These are phyloP conservation scores for Apamea crenata DNA, from an alignment of 2,888 invertebrate species.

Conservation along the genomic window DNA sequence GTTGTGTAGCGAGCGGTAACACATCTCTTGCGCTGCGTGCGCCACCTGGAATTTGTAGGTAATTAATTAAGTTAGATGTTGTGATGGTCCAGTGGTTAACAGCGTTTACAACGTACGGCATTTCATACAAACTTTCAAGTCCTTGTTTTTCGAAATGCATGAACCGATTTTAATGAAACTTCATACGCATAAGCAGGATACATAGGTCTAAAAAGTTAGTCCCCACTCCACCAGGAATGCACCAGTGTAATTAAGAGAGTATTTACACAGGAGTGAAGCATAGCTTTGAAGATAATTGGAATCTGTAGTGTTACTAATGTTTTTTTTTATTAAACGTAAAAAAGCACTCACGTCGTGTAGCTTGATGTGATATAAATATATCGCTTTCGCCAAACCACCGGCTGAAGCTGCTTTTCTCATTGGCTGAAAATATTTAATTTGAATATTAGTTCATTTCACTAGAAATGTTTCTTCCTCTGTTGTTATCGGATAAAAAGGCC, in stretches of 20 bases:
- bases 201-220: no score
- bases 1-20: conserved; percentile 82
- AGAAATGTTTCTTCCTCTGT: background rate
- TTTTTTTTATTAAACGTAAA: no score
- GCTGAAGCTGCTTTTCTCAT: conserved; percentile 92
- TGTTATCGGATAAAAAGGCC: background rate
- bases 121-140: no score
- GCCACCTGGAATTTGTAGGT: conserved; percentile 72
- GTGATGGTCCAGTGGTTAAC: background rate
- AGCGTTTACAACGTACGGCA: no score
- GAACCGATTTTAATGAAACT: no score
- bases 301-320: no score
- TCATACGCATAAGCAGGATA: no score
- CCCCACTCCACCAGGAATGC: no score
- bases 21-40: conserved; percentile 78
- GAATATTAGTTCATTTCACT: background rate
- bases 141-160: no score
- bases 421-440: conserved; percentile 89
- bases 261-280: no score
- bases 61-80: background rate
- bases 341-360: conserved; percentile 72
- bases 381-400: conserved; percentile 94
- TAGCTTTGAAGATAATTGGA: no score
- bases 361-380: conserved; percentile 85
- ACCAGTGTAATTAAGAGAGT: no score